Conservation (phyloP, 1,140 invertebrate genomes). For the Scaptomyza hsui region DNA sequence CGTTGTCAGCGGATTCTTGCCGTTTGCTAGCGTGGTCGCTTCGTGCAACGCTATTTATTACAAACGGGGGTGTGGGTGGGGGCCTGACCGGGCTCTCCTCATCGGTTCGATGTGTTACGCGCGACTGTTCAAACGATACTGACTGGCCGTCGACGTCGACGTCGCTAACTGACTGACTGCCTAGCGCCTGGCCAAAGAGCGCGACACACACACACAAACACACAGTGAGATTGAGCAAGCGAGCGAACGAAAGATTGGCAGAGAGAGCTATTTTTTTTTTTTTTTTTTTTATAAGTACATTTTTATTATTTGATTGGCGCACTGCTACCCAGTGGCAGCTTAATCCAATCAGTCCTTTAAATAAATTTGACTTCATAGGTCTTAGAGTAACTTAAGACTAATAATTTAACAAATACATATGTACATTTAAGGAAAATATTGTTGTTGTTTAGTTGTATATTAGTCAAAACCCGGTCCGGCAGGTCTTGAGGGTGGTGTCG, state of each 20-base stretch:
- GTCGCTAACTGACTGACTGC: conserved; percentile 28
- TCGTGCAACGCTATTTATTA: conserved; percentile 75
- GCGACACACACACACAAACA: neutral
- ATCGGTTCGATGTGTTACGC: conserved; percentile 75
- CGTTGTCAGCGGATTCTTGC: conserved; percentile 69
- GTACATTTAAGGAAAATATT: no score
- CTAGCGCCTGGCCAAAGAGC: conserved; percentile 24
- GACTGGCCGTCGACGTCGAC: conserved; percentile 31
- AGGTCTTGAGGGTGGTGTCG: no score
- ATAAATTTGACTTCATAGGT: no score
- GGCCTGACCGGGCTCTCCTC: conserved; percentile 52
- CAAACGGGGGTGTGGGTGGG: conserved; percentile 58
- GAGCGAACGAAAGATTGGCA: conserved; percentile 6
- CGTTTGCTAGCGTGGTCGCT: conserved; percentile 72
- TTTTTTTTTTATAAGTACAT: no score
- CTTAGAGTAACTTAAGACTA: no score
- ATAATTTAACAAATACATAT: no score
- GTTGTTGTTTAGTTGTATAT: no score
- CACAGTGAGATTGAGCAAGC: neutral
- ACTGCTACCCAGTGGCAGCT: no score
- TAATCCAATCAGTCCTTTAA: no score
- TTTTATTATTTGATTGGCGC: no score
- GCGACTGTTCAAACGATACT: conserved; percentile 79
- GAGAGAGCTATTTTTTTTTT: no score
- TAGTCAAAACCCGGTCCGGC: no score